A percentile compares a stretch with the other conserved stretches of the same genome.
These are phyloP conservation scores for Siniperca scherzeri DNA, from an alignment of 2,797 vertebrate genomes.

Conservation along the genomic window DNA sequence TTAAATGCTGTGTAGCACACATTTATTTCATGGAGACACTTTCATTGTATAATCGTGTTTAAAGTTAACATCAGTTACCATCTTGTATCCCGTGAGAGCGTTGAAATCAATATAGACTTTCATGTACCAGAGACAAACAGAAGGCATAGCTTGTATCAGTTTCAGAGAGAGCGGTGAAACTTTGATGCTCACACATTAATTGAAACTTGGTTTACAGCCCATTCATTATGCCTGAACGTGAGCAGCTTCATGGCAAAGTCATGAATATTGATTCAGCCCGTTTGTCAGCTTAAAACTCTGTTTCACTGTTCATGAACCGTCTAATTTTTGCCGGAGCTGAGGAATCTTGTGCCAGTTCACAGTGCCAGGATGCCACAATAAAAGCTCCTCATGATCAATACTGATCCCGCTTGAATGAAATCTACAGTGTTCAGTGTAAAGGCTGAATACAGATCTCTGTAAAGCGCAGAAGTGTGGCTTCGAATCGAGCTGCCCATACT, in stretches of 20 bases:
- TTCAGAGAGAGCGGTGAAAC: constrained; percentile 48
- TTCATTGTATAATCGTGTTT: constrained; percentile 28
- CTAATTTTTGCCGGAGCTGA: constrained; percentile 48
- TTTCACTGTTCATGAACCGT: constrained; percentile 51
- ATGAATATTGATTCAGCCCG: constrained; percentile 71
- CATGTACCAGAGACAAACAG: constrained; percentile 56
- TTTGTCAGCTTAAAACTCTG: constrained; percentile 55
- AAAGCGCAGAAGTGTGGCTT: constrained; percentile 44
- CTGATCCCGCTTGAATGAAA: constrained; percentile 64
- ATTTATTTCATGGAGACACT: constrained; percentile 48
- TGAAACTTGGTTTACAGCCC: constrained; percentile 64
- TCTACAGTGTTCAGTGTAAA: constrained; percentile 38
- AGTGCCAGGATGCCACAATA: constrained; percentile 52
- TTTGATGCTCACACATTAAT: constrained; percentile 66
- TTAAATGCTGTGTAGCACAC: constrained; percentile 31
- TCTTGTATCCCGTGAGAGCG: constrained; percentile 28
- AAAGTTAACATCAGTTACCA: constrained; percentile 43
- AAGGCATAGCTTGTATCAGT: constrained; percentile 50
- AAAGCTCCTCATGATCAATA: constrained; percentile 67
- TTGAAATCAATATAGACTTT: constrained; percentile 66
- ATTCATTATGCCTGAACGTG: constrained; percentile 60
- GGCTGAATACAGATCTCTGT: constrained; percentile 50
- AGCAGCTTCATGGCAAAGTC: constrained; percentile 46
- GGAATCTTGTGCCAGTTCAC: constrained; percentile 58
- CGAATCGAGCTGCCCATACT: constrained; percentile 56